Evolutionary conservation across 2,113 vertebrate genomes (phyloP).

Genomic region (Variabilichromis moorii): DNA sequence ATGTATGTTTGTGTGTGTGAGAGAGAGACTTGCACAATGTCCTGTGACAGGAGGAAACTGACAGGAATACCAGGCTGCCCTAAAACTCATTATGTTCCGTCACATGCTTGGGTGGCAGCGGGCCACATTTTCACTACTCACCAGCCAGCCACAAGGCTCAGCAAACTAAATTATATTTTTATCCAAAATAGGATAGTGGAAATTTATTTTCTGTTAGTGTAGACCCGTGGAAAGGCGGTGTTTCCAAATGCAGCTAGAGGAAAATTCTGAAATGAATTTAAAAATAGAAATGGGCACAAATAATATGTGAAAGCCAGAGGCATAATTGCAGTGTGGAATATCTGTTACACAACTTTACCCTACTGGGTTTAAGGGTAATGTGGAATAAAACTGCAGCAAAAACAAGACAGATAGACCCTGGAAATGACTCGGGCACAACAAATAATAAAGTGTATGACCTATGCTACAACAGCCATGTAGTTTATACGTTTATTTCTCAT

Average conservation of each 20-base stretch:
- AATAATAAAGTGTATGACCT: not conserved
- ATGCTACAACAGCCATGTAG: not conserved
- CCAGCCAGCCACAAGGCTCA: slow-evolving; percentile 2
- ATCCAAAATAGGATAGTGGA: slow-evolving; percentile 41
- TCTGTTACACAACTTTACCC: slow-evolving; percentile 51
- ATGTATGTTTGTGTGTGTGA: not conserved
- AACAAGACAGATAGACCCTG: slow-evolving; percentile 22
- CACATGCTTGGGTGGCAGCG: slow-evolving; percentile 16
- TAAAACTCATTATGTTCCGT: not conserved
- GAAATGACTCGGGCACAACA: slow-evolving; percentile 37
- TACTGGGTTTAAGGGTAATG: slow-evolving; percentile 33
- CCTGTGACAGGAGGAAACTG: slow-evolving; percentile 18
- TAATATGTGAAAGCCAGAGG: slow-evolving; percentile 42
- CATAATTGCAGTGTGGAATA: slow-evolving; percentile 60
- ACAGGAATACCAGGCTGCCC: slow-evolving; percentile 24
- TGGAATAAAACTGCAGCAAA: slow-evolving; percentile 47
- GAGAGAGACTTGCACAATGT: slow-evolving; percentile 13
- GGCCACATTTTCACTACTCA: not conserved
- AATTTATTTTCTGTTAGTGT: slow-evolving; percentile 28
- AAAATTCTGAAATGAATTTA: slow-evolving; percentile 39
- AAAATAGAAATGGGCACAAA: slow-evolving; percentile 53
- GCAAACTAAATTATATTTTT: slow-evolving; percentile 22
- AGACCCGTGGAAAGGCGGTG: slow-evolving; percentile 29
- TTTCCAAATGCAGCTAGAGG: slow-evolving; percentile 39
- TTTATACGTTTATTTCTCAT: not conserved